phyloP scores from a whole-genome alignment of 2,113 vertebrate species.

The Crypturellus undulatus region DNA sequence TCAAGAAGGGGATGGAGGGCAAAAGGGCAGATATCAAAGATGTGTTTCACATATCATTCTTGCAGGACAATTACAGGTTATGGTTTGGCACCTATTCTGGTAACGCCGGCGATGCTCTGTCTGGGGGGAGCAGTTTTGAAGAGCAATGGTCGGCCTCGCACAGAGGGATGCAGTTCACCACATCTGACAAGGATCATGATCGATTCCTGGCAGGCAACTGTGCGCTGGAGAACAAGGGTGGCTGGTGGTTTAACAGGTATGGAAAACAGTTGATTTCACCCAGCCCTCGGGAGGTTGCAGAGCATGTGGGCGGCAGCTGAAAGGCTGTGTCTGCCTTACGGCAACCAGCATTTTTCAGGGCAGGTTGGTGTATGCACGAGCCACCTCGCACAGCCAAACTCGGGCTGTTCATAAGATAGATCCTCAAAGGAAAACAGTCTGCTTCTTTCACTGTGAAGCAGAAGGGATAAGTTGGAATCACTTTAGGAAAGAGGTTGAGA shows the following conservation, averaged over 20 bases:
- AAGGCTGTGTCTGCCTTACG: neutral
- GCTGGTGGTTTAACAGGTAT: conserved; percentile 96
- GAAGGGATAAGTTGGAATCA: neutral
- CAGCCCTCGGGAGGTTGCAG: accelerated
- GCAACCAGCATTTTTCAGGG: neutral
- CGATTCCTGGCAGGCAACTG: conserved; percentile 87
- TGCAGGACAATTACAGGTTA: conserved; percentile 88
- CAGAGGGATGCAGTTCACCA: conserved; percentile 90
- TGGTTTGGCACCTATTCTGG: conserved; percentile 86
- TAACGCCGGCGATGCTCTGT: conserved; percentile 86
- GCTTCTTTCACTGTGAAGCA: neutral
- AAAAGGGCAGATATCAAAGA: neutral
- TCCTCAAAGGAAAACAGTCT: neutral
- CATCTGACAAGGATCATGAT: conserved; percentile 88
- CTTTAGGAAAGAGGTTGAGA: neutral
- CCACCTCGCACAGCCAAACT: neutral
- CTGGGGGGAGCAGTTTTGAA: conserved; percentile 83
- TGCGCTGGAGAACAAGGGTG: conserved; percentile 84
- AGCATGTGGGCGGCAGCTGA: neutral
- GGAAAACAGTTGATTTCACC: neutral
- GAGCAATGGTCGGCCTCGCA: conserved; percentile 88
- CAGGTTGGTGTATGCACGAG: neutral
- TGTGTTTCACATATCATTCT: neutral
- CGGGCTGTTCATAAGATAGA: neutral
- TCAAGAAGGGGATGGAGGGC: neutral